A percentile compares a stretch with the other conserved stretches of the same genome.
Conservation (phyloP, 2,888 invertebrate genomes). For the Stictocephala bisonia region DNA sequence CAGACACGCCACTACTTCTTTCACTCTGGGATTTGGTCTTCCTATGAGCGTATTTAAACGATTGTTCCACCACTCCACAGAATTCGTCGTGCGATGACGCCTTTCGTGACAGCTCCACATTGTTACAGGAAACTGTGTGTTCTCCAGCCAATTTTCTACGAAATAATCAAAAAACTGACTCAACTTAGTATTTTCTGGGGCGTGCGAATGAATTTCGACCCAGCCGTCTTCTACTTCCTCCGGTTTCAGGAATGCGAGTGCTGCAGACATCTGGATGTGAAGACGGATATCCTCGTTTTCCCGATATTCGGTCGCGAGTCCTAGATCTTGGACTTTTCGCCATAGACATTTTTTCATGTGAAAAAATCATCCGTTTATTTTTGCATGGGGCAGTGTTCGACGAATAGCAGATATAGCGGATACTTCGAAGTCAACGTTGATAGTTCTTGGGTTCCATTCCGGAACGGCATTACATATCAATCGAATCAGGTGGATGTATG, state of each 20-base stretch:
- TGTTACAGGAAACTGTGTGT: background rate
- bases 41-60: background rate
- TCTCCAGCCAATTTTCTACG: conserved; percentile 8
- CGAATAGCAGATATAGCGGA: too few species aligned
- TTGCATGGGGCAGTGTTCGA: too few species aligned
- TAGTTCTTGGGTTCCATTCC: too few species aligned
- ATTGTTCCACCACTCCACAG: conserved; percentile 24
- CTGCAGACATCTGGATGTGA: conserved; percentile 21
- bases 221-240: conserved; percentile 14
- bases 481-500: too few species aligned
- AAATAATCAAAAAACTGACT: conserved; percentile 10
- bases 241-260: conserved; percentile 15
- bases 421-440: too few species aligned
- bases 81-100: conserved; percentile 23
- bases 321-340: conserved; percentile 8
- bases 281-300: conserved; percentile 3
- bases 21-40: background rate
- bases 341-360: too few species aligned
- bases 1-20: background rate
- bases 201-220: conserved; percentile 10
- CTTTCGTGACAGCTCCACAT: conserved; percentile 20
- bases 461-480: too few species aligned
- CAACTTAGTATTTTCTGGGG: conserved; percentile 2
- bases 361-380: too few species aligned
- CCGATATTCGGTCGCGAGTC: too few species aligned